phyloP scores from a whole-genome alignment of 2,888 invertebrate species.

The Altica lythri region DNA sequence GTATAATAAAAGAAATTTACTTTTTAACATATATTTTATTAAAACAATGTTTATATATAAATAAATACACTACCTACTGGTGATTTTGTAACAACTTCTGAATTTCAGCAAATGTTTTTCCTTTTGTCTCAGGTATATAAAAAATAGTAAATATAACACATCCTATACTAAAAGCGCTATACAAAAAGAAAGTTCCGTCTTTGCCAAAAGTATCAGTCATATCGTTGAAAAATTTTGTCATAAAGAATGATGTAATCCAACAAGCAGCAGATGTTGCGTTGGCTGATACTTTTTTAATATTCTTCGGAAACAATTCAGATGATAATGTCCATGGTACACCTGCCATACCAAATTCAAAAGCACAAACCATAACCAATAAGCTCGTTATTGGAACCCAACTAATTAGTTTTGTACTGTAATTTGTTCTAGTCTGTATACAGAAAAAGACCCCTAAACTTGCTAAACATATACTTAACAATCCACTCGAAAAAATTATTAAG shows the following conservation, averaged over 20 bases:
- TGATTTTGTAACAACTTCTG: conserved; percentile 54
- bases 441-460: conserved; percentile 59
- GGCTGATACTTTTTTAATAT: conserved; percentile 74
- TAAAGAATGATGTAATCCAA: conserved; percentile 73
- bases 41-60: no score
- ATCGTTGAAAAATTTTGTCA: conserved; percentile 70
- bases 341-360: conserved; percentile 64
- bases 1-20: no score
- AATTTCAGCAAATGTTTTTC: conserved; percentile 82
- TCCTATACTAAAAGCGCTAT: conserved; percentile 60
- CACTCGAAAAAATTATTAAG: conserved; percentile 70
- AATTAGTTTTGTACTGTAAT: conserved; percentile 56
- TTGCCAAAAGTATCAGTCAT: conserved; percentile 64
- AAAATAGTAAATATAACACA: conserved; percentile 74
- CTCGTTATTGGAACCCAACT: conserved; percentile 74
- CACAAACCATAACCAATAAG: conserved; percentile 71
- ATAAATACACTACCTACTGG: no score
- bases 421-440: conserved; percentile 60
- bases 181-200: conserved; percentile 73
- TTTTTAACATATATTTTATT: no score
- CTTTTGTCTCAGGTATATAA: conserved; percentile 89
- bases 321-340: conserved; percentile 77
- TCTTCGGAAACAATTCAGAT: conserved; percentile 79
- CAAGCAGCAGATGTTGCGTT: conserved; percentile 75
- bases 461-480: conserved; percentile 68